A percentile compares a stretch with the other conserved stretches of the same genome.
Evolutionary conservation across 2,113 vertebrate species (phyloP).

Genomic region (Rhagologus leucostigma): DNA sequence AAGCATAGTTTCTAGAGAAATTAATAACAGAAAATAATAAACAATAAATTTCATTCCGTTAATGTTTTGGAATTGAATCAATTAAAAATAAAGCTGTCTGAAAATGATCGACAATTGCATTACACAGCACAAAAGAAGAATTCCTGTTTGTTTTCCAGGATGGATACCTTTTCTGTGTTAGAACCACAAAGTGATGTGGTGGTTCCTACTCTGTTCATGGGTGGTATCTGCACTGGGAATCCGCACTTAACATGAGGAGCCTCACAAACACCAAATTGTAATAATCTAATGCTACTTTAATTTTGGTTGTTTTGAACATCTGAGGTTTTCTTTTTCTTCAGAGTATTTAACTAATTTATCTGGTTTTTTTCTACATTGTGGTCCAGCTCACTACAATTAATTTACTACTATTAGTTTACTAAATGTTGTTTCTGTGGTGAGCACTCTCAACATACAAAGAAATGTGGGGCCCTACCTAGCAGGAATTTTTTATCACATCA

Average conservation of each 20-base stretch:
- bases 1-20: not conserved
- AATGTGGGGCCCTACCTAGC: not conserved
- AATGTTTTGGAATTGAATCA: not conserved
- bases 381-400: not conserved
- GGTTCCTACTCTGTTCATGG: fast-evolving
- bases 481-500: not conserved
- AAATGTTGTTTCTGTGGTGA: not conserved
- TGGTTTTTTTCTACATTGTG: fast-evolving
- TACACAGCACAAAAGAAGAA: not conserved
- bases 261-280: not conserved
- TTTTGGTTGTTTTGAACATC: not conserved
- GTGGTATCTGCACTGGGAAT: fast-evolving
- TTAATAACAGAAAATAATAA: not conserved
- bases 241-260: not conserved
- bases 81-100: not conserved
- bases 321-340: not conserved
- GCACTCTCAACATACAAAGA: not conserved
- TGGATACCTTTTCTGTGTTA: not conserved
- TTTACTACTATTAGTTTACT: not conserved
- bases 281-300: not conserved
- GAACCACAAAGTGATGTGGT: not conserved
- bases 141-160: not conserved
- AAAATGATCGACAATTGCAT: not conserved
- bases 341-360: not conserved
- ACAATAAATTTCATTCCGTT: not conserved